A percentile compares a stretch with the other conserved stretches of the same genome.
Conservation (phyloP, 2,113 vertebrate species). For the Myotis davidii region DNA sequence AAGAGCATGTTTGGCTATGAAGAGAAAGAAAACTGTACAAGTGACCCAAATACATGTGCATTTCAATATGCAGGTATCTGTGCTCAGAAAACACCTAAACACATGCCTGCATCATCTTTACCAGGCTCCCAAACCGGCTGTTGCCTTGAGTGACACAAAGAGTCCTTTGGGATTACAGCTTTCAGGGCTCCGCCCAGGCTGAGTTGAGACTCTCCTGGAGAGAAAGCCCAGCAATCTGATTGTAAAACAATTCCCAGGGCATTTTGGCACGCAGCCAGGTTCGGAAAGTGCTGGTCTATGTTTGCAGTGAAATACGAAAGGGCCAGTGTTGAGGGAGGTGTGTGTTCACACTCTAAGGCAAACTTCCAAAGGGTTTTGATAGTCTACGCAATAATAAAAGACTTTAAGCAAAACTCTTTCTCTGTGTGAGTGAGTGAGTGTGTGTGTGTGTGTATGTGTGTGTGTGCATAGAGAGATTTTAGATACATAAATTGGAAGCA, state of each 20-base stretch:
- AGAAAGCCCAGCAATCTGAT: not conserved
- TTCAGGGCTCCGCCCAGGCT: not conserved
- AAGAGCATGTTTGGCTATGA: not conserved
- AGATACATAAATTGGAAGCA: not conserved
- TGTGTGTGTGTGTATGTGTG: not conserved
- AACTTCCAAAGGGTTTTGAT: not conserved
- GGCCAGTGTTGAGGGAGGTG: not conserved
- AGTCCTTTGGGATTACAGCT: constrained; percentile 15
- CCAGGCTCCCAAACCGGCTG: not conserved
- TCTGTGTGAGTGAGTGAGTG: not conserved
- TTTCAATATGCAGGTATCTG: not conserved
- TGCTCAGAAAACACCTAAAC: not conserved
- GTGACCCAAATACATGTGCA: not conserved
- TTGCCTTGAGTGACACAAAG: not conserved
- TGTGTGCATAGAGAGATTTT: not conserved
- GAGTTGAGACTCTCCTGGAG: not conserved
- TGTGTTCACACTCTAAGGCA: not conserved
- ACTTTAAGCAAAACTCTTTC: not conserved
- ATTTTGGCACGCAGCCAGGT: not conserved
- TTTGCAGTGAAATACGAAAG: not conserved
- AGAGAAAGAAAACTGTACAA: not conserved
- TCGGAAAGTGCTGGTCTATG: not conserved
- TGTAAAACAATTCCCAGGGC: not conserved
- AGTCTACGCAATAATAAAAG: not conserved
- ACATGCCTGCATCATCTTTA: not conserved